These are phyloP conservation scores for Pangasius sanitwongsei DNA, from an alignment of 2,797 vertebrate species.

Conservation along the genomic window DNA sequence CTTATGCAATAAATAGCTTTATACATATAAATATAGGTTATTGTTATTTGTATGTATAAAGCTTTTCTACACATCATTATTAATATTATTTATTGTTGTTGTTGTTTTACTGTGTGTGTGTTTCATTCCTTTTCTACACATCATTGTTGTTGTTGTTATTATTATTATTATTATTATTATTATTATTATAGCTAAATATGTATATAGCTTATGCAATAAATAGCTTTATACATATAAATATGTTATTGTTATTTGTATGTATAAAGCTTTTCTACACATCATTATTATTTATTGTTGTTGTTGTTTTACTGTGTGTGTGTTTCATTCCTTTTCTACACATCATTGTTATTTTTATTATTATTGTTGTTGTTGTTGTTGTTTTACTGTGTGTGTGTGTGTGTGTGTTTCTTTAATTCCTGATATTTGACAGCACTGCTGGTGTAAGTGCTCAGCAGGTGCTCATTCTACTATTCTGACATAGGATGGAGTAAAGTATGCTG, in stretches of 20 bases:
- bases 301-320: too few relatives aligned
- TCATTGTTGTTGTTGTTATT: neutral
- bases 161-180: too few relatives aligned
- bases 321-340: too few relatives aligned
- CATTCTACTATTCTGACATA: conserved; percentile 4
- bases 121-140: too few relatives aligned
- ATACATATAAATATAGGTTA: neutral
- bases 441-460: conserved; percentile 4
- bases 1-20: neutral
- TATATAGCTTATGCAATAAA: neutral
- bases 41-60: neutral
- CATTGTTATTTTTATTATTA: neutral
- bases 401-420: neutral
- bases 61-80: neutral
- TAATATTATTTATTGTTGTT: too few relatives aligned
- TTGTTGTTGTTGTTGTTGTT: neutral
- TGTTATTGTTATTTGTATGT: neutral
- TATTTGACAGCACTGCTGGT: neutral
- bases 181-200: too few relatives aligned
- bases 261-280: neutral
- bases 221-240: neutral
- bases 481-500: neutral
- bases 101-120: too few relatives aligned
- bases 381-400: neutral
- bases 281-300: too few relatives aligned